These are phyloP conservation scores for Chaetops frenatus DNA, from an alignment of 2,113 vertebrate genomes.

Conservation along the genomic window DNA sequence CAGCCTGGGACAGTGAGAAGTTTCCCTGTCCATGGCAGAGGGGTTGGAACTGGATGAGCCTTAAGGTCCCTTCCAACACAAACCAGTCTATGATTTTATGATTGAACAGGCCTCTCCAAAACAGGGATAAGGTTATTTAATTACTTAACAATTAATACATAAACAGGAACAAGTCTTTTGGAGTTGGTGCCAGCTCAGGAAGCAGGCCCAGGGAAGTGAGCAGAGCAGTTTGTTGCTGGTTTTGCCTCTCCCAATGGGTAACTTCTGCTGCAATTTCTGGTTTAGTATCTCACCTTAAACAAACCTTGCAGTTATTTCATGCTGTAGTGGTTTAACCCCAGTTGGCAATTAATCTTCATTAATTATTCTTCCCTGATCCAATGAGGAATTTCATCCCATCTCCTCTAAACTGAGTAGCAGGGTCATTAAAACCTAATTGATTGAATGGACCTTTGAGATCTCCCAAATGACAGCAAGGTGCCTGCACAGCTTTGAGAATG, in stretches of 20 bases:
- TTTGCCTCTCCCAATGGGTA: neutral
- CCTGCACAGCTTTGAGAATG: neutral
- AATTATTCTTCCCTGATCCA: neutral
- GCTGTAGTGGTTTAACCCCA: neutral
- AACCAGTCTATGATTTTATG: neutral
- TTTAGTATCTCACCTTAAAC: neutral
- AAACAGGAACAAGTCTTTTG: neutral
- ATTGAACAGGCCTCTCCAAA: neutral
- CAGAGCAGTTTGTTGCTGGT: neutral
- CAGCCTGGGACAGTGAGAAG: fast-evolving
- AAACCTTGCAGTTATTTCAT: neutral
- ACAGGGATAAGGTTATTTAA: neutral
- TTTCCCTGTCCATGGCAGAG: neutral
- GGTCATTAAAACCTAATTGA: neutral
- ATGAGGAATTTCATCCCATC: neutral
- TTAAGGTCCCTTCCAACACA: neutral
- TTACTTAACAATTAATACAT: neutral
- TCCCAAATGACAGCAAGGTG: neutral
- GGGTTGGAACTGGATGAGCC: neutral
- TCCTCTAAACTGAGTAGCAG: neutral
- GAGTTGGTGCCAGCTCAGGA: neutral
- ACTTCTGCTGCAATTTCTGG: neutral
- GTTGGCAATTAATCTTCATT: neutral
- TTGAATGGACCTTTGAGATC: neutral
- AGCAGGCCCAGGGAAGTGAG: neutral